Percentiles rank a stretch among this genome's conserved stretches.
phyloP scores from a whole-genome alignment of 2,888 invertebrate species.

The Physocephala rufipes region DNA sequence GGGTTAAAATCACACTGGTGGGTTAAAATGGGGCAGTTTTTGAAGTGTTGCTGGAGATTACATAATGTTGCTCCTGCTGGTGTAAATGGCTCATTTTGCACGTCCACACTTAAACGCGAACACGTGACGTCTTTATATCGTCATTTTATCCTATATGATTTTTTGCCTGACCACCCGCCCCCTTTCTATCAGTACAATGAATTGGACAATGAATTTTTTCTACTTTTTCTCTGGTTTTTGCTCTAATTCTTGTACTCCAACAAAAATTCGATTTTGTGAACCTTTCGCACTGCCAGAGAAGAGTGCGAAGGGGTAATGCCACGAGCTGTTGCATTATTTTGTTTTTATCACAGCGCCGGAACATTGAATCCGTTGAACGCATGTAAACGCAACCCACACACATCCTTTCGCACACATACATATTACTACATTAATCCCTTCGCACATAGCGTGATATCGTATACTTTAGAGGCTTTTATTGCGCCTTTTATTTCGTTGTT shows the following conservation, averaged over 20 bases:
- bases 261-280: too few species aligned
- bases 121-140: conserved; percentile 61
- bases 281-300: neutral
- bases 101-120: conserved; percentile 63
- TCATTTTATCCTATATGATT: conserved; percentile 43
- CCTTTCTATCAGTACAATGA: too few species aligned
- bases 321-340: conserved; percentile 28
- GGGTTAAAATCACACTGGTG: too few species aligned
- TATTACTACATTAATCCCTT: neutral
- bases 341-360: neutral
- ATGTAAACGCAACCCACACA: too few species aligned
- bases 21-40: too few species aligned
- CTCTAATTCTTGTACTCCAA: too few species aligned
- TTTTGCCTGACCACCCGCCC: too few species aligned
- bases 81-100: conserved; percentile 57
- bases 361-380: too few species aligned
- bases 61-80: neutral
- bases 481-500: conserved; percentile 47
- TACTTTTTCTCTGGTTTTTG: too few species aligned
- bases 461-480: conserved; percentile 41
- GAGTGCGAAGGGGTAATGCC: neutral
- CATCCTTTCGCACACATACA: conserved; percentile 12
- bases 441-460: neutral
- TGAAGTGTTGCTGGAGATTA: too few species aligned
- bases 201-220: too few species aligned